Evolutionary conservation across 2,113 vertebrate species (phyloP), one percentile per base, ranked within the genome.

Genomic region (Notothenia coriiceps): DNA sequence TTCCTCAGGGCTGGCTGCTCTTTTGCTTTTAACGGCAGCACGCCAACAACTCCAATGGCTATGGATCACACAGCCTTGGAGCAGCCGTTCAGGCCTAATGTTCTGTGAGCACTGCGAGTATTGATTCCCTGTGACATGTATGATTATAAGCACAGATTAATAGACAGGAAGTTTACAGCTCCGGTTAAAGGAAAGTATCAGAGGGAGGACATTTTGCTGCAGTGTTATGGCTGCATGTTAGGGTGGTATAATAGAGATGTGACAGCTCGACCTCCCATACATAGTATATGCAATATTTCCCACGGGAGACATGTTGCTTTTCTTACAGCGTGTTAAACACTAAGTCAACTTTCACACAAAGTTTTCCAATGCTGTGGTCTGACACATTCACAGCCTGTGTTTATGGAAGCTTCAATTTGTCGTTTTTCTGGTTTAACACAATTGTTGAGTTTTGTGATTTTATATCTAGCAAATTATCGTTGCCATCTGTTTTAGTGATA

Each of bases 111-210:
- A 44, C 85, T 47, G 61, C 68, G 57, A 51, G 82, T 90, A 92
- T 93, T 87, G 90, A 94, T 92, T 92, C 83, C 43, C 79, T 82
- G 62, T 83, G 84, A 85, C 86, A 82, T 67, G 44, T 80, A 75
- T 87, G 75, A 84, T 93, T 90, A 89, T 90, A 82, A 93, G 85
- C 88, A 89, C 86, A 62, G 86, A 92, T 91, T 92, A 92, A 93
- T 87, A 89, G 85, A 90, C 86, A 83, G 68, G 78, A 66, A 22
- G 77, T 86, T 85, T 89, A 70, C 80, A 79, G 85, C 88, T 69
- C 51, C 46, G 8, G 77, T 85, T 86, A 60, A 57, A 64, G 71
- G 43, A 71, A 73, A 83, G 77, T 82, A 77, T 67, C 65, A 56
- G 33, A 77, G 56, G 44, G 79, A 74, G 74, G 74, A 55, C 61